Percentiles rank a stretch among this genome's conserved stretches.
These are phyloP conservation scores for Orchesella flavescens DNA, from an alignment of 2,888 invertebrate genomes.

Conservation along the genomic window DNA sequence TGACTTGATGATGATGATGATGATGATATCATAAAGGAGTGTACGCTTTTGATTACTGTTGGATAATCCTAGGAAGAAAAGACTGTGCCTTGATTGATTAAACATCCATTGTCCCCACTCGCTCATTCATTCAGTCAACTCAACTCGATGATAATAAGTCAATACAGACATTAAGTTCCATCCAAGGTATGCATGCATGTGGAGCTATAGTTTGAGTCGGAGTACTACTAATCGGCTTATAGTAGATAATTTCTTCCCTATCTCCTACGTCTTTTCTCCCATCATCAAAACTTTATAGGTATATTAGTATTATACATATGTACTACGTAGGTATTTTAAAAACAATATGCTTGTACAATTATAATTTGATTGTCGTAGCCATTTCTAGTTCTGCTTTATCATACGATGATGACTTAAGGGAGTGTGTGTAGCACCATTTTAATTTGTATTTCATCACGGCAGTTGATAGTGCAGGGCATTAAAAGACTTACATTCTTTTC, in stretches of 20 bases:
- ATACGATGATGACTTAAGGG: too few relatives aligned
- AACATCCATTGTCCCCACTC: slow-evolving; percentile 5
- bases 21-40: slow-evolving; percentile 13
- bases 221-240: neutral
- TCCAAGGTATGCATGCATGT: neutral
- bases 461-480: too few relatives aligned
- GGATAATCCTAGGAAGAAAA: slow-evolving; percentile 9
- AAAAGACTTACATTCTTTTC: too few relatives aligned
- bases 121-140: neutral
- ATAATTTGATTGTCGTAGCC: too few relatives aligned
- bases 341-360: too few relatives aligned
- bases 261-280: neutral
- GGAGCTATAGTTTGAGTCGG: neutral
- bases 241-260: neutral
- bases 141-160: neutral
- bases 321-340: too few relatives aligned
- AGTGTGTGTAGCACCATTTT: too few relatives aligned
- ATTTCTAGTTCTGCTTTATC: too few relatives aligned
- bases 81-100: slow-evolving; percentile 13
- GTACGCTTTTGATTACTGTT: slow-evolving; percentile 18
- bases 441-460: too few relatives aligned
- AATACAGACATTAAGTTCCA: neutral
- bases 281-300: too few relatives aligned
- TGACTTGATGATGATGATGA: neutral
- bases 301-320: too few relatives aligned